A percentile compares a stretch with the other conserved stretches of the same genome.
phyloP scores from a whole-genome alignment of 2,888 invertebrate genomes.

The Busseola fusca region DNA sequence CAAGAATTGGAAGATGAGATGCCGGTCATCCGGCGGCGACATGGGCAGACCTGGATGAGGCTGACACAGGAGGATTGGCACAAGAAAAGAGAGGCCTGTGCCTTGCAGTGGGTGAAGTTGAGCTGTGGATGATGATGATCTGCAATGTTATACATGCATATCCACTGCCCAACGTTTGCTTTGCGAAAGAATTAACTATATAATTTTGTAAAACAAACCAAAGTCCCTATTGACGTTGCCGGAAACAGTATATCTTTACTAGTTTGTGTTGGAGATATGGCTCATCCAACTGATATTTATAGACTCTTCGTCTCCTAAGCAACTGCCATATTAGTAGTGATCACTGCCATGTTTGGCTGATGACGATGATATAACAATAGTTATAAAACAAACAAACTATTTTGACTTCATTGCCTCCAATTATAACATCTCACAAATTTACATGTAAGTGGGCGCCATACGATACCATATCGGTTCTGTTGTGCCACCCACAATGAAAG shows the following conservation, averaged over 20 bases:
- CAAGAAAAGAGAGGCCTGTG: neutral
- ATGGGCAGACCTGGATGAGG: neutral
- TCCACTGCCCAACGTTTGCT: neutral
- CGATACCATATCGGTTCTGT: conserved; percentile 48
- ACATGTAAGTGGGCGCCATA: conserved; percentile 49
- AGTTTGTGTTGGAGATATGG: neutral
- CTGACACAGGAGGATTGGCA: neutral
- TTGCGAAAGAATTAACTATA: neutral
- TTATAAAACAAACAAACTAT: conserved; percentile 36
- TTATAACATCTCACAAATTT: conserved; percentile 44
- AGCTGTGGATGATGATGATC: neutral
- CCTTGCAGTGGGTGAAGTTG: neutral
- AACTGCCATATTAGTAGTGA: conserved; percentile 9
- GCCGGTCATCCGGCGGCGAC: neutral
- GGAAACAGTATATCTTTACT: neutral
- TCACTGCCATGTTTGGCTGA: neutral
- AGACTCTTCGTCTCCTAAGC: neutral
- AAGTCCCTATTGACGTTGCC: neutral
- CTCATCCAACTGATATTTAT: neutral
- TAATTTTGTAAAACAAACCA: neutral
- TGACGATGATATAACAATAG: conserved; percentile 27
- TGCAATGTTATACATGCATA: neutral
- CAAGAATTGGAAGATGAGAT: neutral
- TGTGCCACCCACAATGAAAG: conserved; percentile 49
- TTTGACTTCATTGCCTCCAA: conserved; percentile 35